Percentiles rank a stretch among this genome's conserved stretches.
phyloP scores from a whole-genome alignment of 2,888 invertebrate species.

The Ennomos fuscantarius region DNA sequence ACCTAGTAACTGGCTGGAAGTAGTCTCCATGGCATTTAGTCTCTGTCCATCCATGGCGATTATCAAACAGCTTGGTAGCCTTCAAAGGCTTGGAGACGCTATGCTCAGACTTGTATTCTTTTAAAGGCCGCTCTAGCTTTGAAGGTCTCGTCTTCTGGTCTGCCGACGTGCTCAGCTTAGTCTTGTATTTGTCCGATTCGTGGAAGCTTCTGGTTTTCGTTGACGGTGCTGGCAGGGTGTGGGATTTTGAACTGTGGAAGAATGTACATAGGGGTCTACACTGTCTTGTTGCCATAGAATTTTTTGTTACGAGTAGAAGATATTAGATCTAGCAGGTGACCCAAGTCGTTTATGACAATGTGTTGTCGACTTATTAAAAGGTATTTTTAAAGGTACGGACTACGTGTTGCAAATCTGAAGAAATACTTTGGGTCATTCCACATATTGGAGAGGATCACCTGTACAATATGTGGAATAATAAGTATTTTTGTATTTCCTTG shows the following conservation, averaged over 20 bases:
- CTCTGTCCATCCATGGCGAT: slow-evolving; percentile 53
- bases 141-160: slow-evolving; percentile 62
- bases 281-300: too few species aligned
- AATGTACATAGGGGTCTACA: background rate
- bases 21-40: slow-evolving; percentile 61
- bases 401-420: too few species aligned
- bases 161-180: slow-evolving; percentile 66
- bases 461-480: too few species aligned
- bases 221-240: slow-evolving; percentile 51
- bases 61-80: slow-evolving; percentile 63
- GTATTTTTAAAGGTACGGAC: too few species aligned
- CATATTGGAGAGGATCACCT: too few species aligned
- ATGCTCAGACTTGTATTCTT: slow-evolving; percentile 70
- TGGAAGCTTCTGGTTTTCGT: slow-evolving; percentile 65
- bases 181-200: slow-evolving; percentile 61
- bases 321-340: too few species aligned
- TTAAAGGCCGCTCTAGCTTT: slow-evolving; percentile 60
- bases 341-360: too few species aligned
- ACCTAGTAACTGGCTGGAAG: slow-evolving; percentile 59
- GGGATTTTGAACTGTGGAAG: slow-evolving; percentile 59
- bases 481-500: too few species aligned
- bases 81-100: slow-evolving; percentile 63
- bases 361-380: too few species aligned
- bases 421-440: too few species aligned
- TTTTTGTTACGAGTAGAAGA: too few species aligned